Evolutionary conservation across 2,113 vertebrate genomes (phyloP).

Genomic region (Junco hyemalis): DNA sequence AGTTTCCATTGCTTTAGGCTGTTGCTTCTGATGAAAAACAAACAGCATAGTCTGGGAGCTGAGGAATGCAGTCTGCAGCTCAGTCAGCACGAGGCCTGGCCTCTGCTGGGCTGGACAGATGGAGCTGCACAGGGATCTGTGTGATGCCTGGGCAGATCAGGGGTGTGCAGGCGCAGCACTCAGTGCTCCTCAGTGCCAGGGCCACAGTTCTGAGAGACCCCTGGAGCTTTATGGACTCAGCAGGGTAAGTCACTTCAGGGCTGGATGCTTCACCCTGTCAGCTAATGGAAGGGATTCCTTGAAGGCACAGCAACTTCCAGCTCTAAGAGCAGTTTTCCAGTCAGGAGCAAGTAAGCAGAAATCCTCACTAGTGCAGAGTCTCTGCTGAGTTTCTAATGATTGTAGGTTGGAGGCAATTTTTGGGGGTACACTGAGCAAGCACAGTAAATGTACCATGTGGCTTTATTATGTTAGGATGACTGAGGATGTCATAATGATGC

Average conservation of each 20-base stretch:
- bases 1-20: slow-evolving; percentile 66
- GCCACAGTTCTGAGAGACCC: accelerated
- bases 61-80: slow-evolving; percentile 25
- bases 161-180: accelerated
- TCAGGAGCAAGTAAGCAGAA: not conserved
- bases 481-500: accelerated
- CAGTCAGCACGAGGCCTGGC: not conserved
- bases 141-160: not conserved
- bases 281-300: not conserved
- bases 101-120: accelerated
- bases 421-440: not conserved
- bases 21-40: slow-evolving; percentile 66
- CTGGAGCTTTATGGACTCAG: not conserved
- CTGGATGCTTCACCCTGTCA: not conserved
- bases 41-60: slow-evolving; percentile 52
- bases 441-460: accelerated
- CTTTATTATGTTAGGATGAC: not conserved
- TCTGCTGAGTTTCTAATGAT: not conserved
- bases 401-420: not conserved
- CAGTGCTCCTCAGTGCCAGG: accelerated
- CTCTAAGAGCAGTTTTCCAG: not conserved
- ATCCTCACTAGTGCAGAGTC: not conserved
- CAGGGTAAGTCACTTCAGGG: not conserved
- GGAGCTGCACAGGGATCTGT: not conserved
- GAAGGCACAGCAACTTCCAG: not conserved